phyloP scores from a whole-genome alignment of 2,797 vertebrate species.

The Schizothorax lantsangensis region DNA sequence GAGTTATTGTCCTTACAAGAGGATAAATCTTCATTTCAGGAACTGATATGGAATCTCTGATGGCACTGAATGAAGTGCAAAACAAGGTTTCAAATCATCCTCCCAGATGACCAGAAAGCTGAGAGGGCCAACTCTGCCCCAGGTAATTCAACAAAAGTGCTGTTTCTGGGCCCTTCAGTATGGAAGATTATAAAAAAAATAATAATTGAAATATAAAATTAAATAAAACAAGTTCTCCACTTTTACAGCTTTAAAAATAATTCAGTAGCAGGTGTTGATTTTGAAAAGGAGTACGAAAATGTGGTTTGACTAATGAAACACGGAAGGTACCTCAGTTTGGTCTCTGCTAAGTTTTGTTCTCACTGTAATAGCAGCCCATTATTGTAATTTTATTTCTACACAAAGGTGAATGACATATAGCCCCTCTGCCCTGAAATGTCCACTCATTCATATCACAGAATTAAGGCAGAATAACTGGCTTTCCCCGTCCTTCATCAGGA shows the following conservation, averaged over 20 bases:
- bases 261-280: constrained; percentile 69
- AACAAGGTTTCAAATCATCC: constrained; percentile 56
- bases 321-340: constrained; percentile 58
- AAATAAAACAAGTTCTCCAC: constrained; percentile 71
- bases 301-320: constrained; percentile 57
- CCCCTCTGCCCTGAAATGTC: constrained; percentile 74
- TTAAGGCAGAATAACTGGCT: constrained; percentile 17
- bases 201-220: constrained; percentile 70
- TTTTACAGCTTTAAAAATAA: constrained; percentile 65
- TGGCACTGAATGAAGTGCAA: constrained; percentile 74
- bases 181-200: constrained; percentile 54
- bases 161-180: constrained; percentile 61
- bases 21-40: constrained; percentile 58
- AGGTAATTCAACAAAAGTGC: constrained; percentile 14
- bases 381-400: constrained; percentile 56
- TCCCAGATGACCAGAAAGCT: constrained; percentile 34
- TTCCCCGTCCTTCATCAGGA: neutral
- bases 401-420: constrained; percentile 43
- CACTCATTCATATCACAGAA: constrained; percentile 9
- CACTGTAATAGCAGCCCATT: constrained; percentile 54
- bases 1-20: constrained; percentile 16
- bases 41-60: constrained; percentile 75
- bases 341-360: constrained; percentile 67
- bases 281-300: constrained; percentile 41
- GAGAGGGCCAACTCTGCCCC: constrained; percentile 66